Percentiles rank a stretch among this genome's conserved stretches.
Evolutionary conservation across 2,113 vertebrate genomes (phyloP).

Genomic region (Sorex araneus): DNA sequence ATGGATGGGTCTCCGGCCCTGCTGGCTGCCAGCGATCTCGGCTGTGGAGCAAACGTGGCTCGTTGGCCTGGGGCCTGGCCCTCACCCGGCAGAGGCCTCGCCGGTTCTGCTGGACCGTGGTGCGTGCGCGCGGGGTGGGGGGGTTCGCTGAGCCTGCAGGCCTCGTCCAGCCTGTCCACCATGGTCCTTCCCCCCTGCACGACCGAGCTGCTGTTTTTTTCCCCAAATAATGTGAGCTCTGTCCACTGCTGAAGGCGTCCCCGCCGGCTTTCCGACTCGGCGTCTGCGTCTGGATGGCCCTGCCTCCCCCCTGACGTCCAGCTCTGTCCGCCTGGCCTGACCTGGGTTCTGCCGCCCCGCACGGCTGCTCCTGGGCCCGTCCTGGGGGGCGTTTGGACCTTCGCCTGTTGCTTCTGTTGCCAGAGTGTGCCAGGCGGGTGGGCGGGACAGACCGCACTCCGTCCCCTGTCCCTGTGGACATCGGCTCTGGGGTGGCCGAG

Average conservation of each 20-base stretch:
- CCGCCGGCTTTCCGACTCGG: too few species aligned
- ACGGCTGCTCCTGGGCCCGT: too few species aligned
- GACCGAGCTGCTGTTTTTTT: neutral
- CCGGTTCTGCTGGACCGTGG: neutral
- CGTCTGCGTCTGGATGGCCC: too few species aligned
- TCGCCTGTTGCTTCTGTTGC: neutral
- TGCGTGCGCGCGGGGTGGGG: neutral
- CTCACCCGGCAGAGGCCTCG: rapidly evolving
- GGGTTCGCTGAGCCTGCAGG: neutral
- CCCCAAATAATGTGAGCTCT: neutral
- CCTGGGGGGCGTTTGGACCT: too few species aligned
- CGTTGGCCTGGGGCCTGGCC: rapidly evolving
- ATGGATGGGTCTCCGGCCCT: neutral
- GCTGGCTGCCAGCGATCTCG: neutral
- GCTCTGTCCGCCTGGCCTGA: neutral
- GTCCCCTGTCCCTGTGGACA: neutral
- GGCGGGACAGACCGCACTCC: neutral
- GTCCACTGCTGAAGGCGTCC: neutral
- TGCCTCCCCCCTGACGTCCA: neutral
- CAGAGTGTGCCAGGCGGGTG: neutral
- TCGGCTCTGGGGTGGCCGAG: neutral
- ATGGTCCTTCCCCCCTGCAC: too few species aligned
- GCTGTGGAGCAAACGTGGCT: too few species aligned
- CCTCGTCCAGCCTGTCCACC: neutral
- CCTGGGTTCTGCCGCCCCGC: rapidly evolving